phyloP scores from a whole-genome alignment of 92 coral and sea anemone genomes.

The Epizoanthus ramosus region DNA sequence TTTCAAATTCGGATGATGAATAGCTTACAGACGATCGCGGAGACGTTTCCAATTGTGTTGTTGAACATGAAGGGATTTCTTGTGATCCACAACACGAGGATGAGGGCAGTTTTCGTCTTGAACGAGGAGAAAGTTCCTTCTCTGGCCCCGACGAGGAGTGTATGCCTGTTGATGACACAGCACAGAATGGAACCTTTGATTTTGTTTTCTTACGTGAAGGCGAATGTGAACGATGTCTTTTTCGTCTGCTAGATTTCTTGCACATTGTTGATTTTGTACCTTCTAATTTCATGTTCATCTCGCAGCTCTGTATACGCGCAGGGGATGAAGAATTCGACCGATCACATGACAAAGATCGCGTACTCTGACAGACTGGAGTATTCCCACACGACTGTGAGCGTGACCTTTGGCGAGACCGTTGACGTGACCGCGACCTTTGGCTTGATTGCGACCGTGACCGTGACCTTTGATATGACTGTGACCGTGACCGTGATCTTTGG shows the following conservation, averaged over 20 bases:
- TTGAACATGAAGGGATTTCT: neutral
- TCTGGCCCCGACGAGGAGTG: neutral
- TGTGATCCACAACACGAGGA: neutral
- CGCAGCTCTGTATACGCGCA: neutral
- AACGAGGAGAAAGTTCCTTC: neutral
- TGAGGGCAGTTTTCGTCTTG: neutral
- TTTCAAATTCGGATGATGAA: neutral
- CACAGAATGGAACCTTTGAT: neutral
- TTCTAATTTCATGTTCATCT: constrained; percentile 14
- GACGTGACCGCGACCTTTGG: neutral
- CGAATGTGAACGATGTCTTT: neutral
- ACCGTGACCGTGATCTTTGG: constrained; percentile 17
- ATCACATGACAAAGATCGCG: neutral
- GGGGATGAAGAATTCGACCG: neutral
- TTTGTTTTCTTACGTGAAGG: neutral
- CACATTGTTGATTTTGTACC: neutral
- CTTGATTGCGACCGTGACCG: neutral
- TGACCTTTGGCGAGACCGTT: constrained; percentile 1
- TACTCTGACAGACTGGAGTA: neutral
- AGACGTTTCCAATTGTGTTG: neutral
- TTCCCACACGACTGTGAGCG: constrained; percentile 19
- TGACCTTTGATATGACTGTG: constrained; percentile 17
- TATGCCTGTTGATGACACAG: neutral
- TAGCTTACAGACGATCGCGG: neutral
- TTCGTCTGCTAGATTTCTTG: neutral